Evolutionary conservation across 2,888 invertebrate species (phyloP).

Genomic region (Eupithecia centaureata): DNA sequence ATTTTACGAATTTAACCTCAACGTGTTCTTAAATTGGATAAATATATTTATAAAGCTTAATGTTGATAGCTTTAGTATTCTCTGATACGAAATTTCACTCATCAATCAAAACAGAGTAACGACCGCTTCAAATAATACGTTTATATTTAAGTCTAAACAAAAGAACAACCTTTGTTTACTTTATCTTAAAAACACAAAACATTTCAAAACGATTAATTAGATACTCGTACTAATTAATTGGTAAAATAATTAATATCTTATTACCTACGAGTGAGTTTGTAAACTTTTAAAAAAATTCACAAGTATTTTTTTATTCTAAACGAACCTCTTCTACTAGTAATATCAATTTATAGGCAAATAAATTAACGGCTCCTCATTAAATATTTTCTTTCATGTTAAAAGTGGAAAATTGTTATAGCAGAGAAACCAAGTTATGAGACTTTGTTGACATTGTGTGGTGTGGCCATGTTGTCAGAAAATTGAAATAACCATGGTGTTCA

Average conservation of each 20-base stretch:
- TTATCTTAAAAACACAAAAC: background rate
- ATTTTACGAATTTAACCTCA: constrained; percentile 57
- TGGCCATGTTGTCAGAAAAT: background rate
- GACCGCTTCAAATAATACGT: background rate
- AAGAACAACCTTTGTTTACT: background rate
- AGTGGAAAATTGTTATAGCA: constrained; percentile 62
- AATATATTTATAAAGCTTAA: background rate
- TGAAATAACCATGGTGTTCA: background rate
- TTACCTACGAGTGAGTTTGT: too few species aligned
- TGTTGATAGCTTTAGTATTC: background rate
- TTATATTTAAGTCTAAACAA: background rate
- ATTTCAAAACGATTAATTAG: background rate
- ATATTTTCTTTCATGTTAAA: constrained; percentile 47
- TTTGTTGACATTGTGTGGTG: background rate
- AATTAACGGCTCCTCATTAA: constrained; percentile 10
- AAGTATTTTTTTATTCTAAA: too few species aligned
- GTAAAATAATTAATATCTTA: background rate
- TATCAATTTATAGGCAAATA: constrained; percentile 15
- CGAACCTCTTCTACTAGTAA: constrained; percentile 3
- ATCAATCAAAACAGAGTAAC: background rate
- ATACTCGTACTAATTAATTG: background rate
- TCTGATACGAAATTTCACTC: background rate
- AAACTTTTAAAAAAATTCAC: too few species aligned
- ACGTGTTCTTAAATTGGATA: background rate
- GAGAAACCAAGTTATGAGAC: background rate